Evolutionary conservation across 2,797 vertebrate genomes (phyloP).

Genomic region (Anolis apletophallus): DNA sequence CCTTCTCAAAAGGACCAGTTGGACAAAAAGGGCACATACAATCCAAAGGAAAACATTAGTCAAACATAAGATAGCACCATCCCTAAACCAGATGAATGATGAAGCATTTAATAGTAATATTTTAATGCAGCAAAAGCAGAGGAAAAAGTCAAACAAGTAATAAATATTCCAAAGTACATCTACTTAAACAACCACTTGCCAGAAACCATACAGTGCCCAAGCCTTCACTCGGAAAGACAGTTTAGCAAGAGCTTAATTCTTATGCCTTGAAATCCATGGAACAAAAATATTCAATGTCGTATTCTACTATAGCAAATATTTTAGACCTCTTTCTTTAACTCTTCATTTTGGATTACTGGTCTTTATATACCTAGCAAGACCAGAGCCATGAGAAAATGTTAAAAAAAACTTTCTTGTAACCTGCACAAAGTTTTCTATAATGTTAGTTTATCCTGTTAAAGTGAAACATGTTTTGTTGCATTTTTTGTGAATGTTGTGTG

Average conservation of each 20-base stretch:
- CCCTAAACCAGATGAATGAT: too few species aligned
- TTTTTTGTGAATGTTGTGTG: slow-evolving; percentile 22
- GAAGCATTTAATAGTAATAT: background rate
- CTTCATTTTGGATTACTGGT: background rate
- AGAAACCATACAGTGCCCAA: background rate
- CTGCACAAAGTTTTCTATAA: slow-evolving; percentile 18
- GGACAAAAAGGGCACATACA: too few species aligned
- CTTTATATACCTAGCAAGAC: background rate
- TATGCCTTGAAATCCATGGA: background rate
- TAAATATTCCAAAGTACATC: background rate
- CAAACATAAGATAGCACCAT: too few species aligned
- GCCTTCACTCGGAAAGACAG: background rate
- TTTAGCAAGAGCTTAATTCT: background rate
- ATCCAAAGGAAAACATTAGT: too few species aligned
- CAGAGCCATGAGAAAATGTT: background rate
- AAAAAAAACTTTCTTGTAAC: slow-evolving; percentile 5
- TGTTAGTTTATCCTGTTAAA: background rate
- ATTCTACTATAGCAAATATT: background rate
- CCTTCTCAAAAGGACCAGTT: too few species aligned
- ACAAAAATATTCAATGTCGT: background rate
- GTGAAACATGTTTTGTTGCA: slow-evolving; percentile 2
- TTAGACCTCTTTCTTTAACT: background rate
- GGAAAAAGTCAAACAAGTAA: background rate
- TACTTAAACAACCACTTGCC: background rate
- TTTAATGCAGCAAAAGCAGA: background rate